phyloP scores from a whole-genome alignment of 2,113 vertebrate species.

The Phrynosoma platyrhinos region DNA sequence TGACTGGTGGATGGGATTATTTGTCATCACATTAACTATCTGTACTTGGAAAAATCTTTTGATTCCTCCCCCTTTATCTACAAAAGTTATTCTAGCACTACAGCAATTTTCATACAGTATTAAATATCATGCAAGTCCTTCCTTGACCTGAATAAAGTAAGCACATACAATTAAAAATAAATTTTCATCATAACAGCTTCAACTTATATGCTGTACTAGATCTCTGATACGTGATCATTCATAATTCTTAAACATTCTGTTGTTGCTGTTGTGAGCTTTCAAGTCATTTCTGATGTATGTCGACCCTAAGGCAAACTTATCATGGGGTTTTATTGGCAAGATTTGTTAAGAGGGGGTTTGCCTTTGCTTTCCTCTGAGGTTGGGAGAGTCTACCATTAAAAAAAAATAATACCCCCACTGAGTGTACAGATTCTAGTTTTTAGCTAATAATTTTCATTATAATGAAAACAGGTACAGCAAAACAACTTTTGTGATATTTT shows the following conservation, averaged over 20 bases:
- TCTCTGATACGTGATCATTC: not conserved
- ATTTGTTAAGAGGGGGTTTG: no score
- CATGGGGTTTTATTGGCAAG: no score
- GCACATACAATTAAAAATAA: not conserved
- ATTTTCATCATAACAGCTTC: not conserved
- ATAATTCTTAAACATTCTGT: not conserved
- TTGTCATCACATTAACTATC: conserved; percentile 36
- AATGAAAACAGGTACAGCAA: not conserved
- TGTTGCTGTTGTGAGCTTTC: no score
- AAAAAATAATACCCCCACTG: not conserved
- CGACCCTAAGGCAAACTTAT: no score
- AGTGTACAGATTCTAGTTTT: not conserved
- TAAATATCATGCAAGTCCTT: conserved; percentile 31
- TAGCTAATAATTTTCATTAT: not conserved
- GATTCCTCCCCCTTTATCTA: conserved; percentile 39
- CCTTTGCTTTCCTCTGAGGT: no score
- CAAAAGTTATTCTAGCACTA: conserved; percentile 21
- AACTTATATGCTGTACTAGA: not conserved
- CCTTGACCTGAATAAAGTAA: not conserved
- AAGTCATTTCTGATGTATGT: no score
- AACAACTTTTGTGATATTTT: not conserved
- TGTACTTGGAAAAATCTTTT: conserved; percentile 55
- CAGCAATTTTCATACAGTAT: not conserved
- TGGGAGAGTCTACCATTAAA: not conserved
- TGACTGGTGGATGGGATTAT: conserved; percentile 40